phyloP scores from a whole-genome alignment of 1,140 invertebrate genomes.

The Drosophila sproati region DNA sequence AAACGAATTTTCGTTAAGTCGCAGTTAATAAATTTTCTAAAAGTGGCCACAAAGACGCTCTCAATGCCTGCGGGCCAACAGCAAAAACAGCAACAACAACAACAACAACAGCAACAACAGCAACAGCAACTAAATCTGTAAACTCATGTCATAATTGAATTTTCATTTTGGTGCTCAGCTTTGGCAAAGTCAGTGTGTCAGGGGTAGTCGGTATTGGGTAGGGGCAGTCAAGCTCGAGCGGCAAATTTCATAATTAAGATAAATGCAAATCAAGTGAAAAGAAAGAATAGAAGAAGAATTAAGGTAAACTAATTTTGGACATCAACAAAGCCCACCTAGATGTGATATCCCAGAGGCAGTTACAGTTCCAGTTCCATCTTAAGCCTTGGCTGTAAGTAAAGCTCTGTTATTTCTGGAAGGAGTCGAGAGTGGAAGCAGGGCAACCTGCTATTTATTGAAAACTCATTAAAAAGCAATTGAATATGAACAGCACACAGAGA shows the following conservation, averaged over 20 bases:
- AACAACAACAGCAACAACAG: background rate
- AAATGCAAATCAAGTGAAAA: slow-evolving; percentile 48
- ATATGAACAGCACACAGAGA: slow-evolving; percentile 11
- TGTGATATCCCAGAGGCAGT: background rate
- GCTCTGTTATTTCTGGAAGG: slow-evolving; percentile 28
- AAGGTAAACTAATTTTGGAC: slow-evolving; percentile 63
- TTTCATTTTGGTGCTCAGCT: slow-evolving; percentile 59
- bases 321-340: slow-evolving; percentile 25
- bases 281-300: slow-evolving; percentile 9
- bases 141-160: slow-evolving; percentile 76
- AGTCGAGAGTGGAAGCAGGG: background rate
- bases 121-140: slow-evolving; percentile 41
- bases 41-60: slow-evolving; percentile 32
- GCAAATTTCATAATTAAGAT: slow-evolving; percentile 63
- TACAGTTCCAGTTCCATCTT: slow-evolving; percentile 10
- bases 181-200: background rate
- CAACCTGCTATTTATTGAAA: slow-evolving; percentile 60
- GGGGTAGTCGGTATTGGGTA: background rate
- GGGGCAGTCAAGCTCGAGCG: slow-evolving; percentile 10
- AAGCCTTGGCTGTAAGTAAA: slow-evolving; percentile 44
- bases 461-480: slow-evolving; percentile 74
- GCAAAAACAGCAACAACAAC: background rate
- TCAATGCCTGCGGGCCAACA: background rate
- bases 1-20: slow-evolving; percentile 53
- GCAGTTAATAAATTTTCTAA: slow-evolving; percentile 50